These are phyloP conservation scores for Montipora cactus DNA, from an alignment of 64 coral and sea anemone species.

Conservation along the genomic window DNA sequence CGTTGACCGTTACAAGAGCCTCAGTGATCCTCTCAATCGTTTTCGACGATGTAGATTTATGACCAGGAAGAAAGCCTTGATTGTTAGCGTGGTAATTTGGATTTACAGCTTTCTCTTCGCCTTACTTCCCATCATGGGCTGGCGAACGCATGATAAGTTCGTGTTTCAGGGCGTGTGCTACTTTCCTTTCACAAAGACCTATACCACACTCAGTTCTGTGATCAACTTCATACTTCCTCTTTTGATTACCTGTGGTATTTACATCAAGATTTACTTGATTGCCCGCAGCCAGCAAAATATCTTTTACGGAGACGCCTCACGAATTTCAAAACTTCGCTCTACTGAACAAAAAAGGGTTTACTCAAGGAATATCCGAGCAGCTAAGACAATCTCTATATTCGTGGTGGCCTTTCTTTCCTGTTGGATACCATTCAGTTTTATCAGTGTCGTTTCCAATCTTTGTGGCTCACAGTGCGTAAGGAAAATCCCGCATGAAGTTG, in stretches of 20 bases:
- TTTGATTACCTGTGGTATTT: conserved; percentile 65
- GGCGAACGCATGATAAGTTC: not conserved
- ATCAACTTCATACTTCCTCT: conserved; percentile 83
- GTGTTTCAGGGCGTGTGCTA: conserved; percentile 20
- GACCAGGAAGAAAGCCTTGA: conserved; percentile 72
- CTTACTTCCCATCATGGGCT: conserved; percentile 79
- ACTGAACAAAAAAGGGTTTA: conserved; percentile 41
- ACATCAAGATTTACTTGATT: conserved; percentile 83
- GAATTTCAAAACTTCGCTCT: not conserved
- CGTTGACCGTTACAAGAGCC: conserved; percentile 86
- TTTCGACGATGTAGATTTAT: conserved; percentile 76
- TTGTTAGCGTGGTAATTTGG: conserved; percentile 67
- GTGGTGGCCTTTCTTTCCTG: conserved; percentile 59
- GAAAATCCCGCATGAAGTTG: too few species aligned
- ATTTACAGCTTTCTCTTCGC: conserved; percentile 66
- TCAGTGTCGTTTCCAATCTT: conserved; percentile 22
- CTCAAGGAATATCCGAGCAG: conserved; percentile 43
- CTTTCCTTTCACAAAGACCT: conserved; percentile 54
- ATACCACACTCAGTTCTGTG: conserved; percentile 59
- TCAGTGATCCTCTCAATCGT: conserved; percentile 80
- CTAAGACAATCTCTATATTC: conserved; percentile 73
- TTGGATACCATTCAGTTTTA: conserved; percentile 42
- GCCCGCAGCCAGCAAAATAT: conserved; percentile 31
- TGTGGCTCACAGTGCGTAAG: not conserved
- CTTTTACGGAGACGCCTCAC: not conserved